A percentile compares a stretch with the other conserved stretches of the same genome.
phyloP scores from a whole-genome alignment of 2,888 invertebrate species.

The Parnassius orleans region DNA sequence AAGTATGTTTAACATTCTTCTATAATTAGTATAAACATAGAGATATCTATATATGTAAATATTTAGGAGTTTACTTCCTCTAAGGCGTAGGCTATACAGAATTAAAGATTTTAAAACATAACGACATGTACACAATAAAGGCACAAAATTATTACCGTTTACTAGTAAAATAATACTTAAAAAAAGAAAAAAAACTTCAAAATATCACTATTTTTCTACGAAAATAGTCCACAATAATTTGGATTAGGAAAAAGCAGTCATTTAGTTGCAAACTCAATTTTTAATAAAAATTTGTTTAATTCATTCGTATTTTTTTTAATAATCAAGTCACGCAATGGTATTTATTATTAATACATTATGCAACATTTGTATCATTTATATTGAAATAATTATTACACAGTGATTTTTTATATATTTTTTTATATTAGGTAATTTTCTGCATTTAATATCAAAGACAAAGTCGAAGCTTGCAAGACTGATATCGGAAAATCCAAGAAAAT shows the following conservation, averaged over 20 bases:
- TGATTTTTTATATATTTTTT: slow-evolving; percentile 1
- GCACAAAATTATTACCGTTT: slow-evolving; percentile 24
- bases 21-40: slow-evolving; percentile 26
- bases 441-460: slow-evolving; percentile 41
- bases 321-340: background rate
- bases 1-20: slow-evolving; percentile 15
- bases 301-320: no score
- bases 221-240: slow-evolving; percentile 4
- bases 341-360: background rate
- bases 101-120: slow-evolving; percentile 6
- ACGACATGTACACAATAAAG: slow-evolving; percentile 22
- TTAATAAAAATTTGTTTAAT: background rate
- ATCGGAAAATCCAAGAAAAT: slow-evolving; percentile 49
- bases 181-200: slow-evolving; percentile 17
- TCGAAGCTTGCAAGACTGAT: slow-evolving; percentile 76
- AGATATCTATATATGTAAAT: slow-evolving; percentile 15
- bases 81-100: slow-evolving; percentile 15
- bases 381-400: background rate
- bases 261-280: slow-evolving; percentile 5
- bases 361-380: slow-evolving; percentile 5
- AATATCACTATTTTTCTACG: slow-evolving; percentile 30
- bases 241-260: background rate
- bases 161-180: slow-evolving; percentile 22
- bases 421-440: slow-evolving; percentile 22
- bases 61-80: slow-evolving; percentile 7